A percentile compares a stretch with the other conserved stretches of the same genome.
These are phyloP conservation scores for Enteromius anoplus DNA, from an alignment of 2,797 vertebrate genomes.

Conservation along the genomic window DNA sequence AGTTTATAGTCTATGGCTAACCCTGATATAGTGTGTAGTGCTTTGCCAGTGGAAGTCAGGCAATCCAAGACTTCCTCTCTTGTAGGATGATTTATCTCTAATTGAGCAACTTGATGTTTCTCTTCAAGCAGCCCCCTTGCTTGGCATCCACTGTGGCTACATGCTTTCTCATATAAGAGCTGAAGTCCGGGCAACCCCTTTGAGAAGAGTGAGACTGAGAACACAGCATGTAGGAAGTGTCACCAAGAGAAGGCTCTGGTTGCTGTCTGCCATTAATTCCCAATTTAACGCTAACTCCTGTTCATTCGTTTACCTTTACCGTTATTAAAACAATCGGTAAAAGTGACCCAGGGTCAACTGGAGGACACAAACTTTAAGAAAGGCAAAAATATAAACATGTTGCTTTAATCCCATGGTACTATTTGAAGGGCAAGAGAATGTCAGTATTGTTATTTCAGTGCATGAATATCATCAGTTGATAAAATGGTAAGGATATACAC, in stretches of 20 bases:
- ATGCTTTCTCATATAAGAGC: conserved; percentile 75
- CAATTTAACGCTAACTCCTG: conserved; percentile 21
- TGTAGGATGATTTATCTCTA: conserved; percentile 46
- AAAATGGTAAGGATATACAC: background rate
- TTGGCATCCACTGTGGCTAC: conserved; percentile 73
- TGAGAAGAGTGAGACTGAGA: conserved; percentile 67
- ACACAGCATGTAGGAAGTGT: conserved; percentile 74
- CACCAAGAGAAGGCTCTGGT: conserved; percentile 52
- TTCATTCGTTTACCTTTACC: conserved; percentile 17
- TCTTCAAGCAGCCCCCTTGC: conserved; percentile 69
- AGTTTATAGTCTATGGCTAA: conserved; percentile 20
- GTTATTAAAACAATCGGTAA: background rate
- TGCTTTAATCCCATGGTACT: background rate
- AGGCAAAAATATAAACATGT: background rate
- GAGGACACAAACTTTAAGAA: conserved; percentile 1
- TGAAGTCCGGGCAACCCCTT: conserved; percentile 78
- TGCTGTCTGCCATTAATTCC: conserved; percentile 39
- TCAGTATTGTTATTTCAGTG: background rate
- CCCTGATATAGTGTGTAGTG: conserved; percentile 53
- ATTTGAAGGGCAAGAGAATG: background rate
- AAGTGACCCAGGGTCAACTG: background rate
- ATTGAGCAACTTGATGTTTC: conserved; percentile 67
- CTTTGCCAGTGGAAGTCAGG: conserved; percentile 57
- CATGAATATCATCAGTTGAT: background rate
- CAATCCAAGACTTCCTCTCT: conserved; percentile 44